Conservation (phyloP, 2,888 invertebrate genomes). For the Ormyrus pomaceus region DNA sequence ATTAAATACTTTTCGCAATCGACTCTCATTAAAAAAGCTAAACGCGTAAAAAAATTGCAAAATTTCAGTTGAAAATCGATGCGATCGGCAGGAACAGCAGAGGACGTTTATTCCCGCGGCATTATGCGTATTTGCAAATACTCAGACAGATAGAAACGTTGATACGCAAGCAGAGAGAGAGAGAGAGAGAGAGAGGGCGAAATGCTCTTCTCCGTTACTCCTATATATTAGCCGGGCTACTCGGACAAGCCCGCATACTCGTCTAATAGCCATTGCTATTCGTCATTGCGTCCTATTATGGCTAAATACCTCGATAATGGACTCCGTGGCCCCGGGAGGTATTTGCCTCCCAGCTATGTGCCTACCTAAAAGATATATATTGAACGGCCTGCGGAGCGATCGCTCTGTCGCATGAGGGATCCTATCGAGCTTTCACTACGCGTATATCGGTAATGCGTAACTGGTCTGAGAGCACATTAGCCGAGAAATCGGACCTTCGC, state of each 20-base stretch:
- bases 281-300: slow-evolving; percentile 65
- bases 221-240: not conserved
- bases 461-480: not conserved
- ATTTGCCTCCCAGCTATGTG: slow-evolving; percentile 15
- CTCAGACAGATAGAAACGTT: no score
- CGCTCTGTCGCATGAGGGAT: slow-evolving; percentile 22
- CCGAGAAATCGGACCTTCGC: not conserved
- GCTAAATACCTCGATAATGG: slow-evolving; percentile 50
- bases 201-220: no score
- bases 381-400: not conserved
- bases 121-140: no score
- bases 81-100: no score
- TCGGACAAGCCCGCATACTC: slow-evolving; percentile 56
- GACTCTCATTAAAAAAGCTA: no score
- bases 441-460: not conserved
- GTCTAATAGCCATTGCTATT: slow-evolving; percentile 65
- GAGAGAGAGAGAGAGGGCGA: no score
- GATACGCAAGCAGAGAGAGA: no score
- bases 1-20: no score
- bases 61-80: no score
- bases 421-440: not conserved
- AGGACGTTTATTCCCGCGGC: no score
- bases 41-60: no score
- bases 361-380: slow-evolving; percentile 33
- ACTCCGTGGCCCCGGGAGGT: slow-evolving; percentile 32